Base-by-base conservation (phyloP, 2,888 invertebrate species). In the Cataglyphis albicans region DNA sequence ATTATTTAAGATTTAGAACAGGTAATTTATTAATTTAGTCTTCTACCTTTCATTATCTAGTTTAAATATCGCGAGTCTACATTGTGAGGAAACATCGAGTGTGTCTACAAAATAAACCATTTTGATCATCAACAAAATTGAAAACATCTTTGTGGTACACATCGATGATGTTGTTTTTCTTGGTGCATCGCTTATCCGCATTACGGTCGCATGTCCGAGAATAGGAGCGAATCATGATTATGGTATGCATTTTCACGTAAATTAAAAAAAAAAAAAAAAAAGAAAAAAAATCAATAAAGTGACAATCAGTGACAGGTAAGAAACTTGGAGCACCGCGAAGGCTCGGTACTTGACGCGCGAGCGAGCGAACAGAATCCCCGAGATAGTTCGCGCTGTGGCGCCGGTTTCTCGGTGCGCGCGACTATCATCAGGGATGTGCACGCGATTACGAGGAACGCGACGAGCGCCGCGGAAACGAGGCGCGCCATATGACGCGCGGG, bases 251-350 rank as follows among this genome's bases (percentile, higher is more conserved):
- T 38, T 6, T 15, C 48, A 12, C 64, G 64, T 32, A 32, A 32
- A 87, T 88, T 63, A 65, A 52, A 65, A 63, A 82, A 85, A 87
- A 89, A 88, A 87, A 87, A 87, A 87, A 88, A 65, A 65, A 52
- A 65, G 59, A 82, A 87, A 89, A 88, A 87, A 87, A 87, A 88
- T 90, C 89, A 89, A 85, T 74, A 59, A 7, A 21, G 72, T 15
- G 67, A 81, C 74, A 87, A 88, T 88, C 76, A 82, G 41, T 32
- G 38, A 35, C 80, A 63, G 15, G 15, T 4, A 9, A 29, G n/a
- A n/a, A n/a, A 61, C n/a, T 9, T 3, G 32, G 32, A 32, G 55
- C 12, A 21, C 12, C 52, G 25, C 35, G 25, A 35, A 32, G 48
- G 18, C 15, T 21, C 18, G 35, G 6, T 35, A 21, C 25, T 73